phyloP scores from a whole-genome alignment of 1,140 invertebrate species.

The Zaprionus taronus region DNA sequence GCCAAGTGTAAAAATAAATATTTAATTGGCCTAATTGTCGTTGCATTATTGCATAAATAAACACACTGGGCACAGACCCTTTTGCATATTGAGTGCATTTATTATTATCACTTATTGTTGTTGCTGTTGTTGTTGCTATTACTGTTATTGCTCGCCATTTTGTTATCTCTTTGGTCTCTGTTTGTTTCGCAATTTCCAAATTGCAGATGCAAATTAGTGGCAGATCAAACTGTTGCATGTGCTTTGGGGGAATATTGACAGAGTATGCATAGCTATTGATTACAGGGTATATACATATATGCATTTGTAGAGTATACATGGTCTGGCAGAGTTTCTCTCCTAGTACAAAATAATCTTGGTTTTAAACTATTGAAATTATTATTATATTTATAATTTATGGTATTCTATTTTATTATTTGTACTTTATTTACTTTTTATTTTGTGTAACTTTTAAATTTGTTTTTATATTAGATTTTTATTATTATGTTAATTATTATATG shows the following conservation, averaged over 20 bases:
- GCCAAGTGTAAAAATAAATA: slow-evolving; percentile 68
- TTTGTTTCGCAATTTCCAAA: slow-evolving; percentile 1
- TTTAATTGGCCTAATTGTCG: slow-evolving; percentile 68
- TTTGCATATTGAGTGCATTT: slow-evolving; percentile 56
- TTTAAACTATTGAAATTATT: background rate
- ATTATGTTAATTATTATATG: no score
- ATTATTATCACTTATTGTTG: slow-evolving; percentile 41
- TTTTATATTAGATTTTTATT: no score
- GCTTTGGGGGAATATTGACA: background rate
- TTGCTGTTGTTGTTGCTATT: slow-evolving; percentile 22
- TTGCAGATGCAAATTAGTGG: background rate
- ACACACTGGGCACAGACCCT: slow-evolving; percentile 17
- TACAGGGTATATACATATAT: background rate
- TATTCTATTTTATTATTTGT: background rate
- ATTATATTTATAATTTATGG: background rate
- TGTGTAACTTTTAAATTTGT: no score
- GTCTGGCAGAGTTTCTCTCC: no score
- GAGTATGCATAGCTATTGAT: background rate
- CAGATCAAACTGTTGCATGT: slow-evolving; percentile 2
- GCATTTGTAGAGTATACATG: no score
- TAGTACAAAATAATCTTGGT: background rate
- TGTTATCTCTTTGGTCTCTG: background rate
- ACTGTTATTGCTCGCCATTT: background rate
- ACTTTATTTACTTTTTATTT: background rate
- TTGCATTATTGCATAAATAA: slow-evolving; percentile 68